These are phyloP conservation scores for Chrysocyon brachyurus DNA, from an alignment of 2,797 vertebrate species.

Conservation along the genomic window DNA sequence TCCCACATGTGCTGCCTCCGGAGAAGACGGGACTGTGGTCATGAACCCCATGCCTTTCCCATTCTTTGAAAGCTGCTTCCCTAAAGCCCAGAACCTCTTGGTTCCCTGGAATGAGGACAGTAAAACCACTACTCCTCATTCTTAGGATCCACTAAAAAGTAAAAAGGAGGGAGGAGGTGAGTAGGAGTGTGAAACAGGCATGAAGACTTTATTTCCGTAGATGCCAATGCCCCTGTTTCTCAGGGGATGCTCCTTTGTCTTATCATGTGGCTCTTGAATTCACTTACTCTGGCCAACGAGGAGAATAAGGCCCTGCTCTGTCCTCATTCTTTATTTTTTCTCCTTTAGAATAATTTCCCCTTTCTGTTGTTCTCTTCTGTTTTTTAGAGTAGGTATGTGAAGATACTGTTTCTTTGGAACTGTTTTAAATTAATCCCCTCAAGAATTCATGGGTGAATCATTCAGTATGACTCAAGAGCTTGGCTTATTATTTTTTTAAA, in stretches of 20 bases:
- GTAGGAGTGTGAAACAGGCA: slow-evolving; percentile 40
- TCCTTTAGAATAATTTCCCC: slow-evolving; percentile 44
- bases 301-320: neutral
- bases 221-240: neutral
- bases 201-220: neutral
- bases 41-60: neutral
- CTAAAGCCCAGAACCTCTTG: neutral
- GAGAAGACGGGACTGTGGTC: neutral
- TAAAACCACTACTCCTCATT: slow-evolving; percentile 1
- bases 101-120: slow-evolving; percentile 29
- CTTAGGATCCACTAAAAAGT: slow-evolving; percentile 49
- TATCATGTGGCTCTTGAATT: neutral
- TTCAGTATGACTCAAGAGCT: slow-evolving; percentile 80
- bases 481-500: slow-evolving; percentile 81
- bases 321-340: neutral
- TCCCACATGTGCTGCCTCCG: neutral
- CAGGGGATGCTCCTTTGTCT: neutral
- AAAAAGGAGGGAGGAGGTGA: neutral
- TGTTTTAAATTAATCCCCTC: slow-evolving; percentile 81
- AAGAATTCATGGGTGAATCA: slow-evolving; percentile 82
- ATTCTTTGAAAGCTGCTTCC: slow-evolving; percentile 48
- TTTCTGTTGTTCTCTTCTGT: slow-evolving; percentile 66
- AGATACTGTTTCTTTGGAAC: slow-evolving; percentile 71
- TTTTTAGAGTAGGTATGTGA: slow-evolving; percentile 69
- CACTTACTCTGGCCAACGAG: slow-evolving; percentile 1